Evolutionary conservation across 2,113 vertebrate genomes (phyloP).

Genomic region (Ictidomys tridecemlineatus): DNA sequence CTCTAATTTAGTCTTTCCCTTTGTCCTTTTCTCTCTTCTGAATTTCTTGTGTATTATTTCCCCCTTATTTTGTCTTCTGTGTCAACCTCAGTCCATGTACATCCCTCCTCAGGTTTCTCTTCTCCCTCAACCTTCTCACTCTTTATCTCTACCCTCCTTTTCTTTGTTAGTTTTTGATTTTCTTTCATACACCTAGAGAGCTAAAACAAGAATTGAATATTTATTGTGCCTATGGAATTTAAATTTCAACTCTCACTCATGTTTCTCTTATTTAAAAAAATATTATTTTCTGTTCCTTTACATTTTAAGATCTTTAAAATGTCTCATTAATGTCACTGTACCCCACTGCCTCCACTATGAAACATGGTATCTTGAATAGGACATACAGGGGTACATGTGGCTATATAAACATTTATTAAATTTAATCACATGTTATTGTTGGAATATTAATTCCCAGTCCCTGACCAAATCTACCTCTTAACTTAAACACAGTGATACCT

Average conservation of each 20-base stretch:
- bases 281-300: neutral
- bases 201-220: neutral
- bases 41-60: neutral
- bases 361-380: neutral
- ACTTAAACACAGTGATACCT: neutral
- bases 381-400: neutral
- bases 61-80: neutral
- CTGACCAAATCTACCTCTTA: neutral
- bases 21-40: neutral
- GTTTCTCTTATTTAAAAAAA: conserved; percentile 33
- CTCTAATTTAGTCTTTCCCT: neutral
- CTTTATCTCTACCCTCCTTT: neutral
- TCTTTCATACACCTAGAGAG: neutral
- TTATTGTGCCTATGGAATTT: neutral
- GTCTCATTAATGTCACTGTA: neutral
- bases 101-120: neutral
- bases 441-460: neutral
- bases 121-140: neutral
- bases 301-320: neutral
- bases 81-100: neutral
- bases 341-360: neutral
- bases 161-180: neutral
- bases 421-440: neutral
- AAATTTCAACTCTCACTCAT: neutral
- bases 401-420: neutral